Conservation (phyloP, 2,888 invertebrate genomes). For the Dinocampus coccinellae region DNA sequence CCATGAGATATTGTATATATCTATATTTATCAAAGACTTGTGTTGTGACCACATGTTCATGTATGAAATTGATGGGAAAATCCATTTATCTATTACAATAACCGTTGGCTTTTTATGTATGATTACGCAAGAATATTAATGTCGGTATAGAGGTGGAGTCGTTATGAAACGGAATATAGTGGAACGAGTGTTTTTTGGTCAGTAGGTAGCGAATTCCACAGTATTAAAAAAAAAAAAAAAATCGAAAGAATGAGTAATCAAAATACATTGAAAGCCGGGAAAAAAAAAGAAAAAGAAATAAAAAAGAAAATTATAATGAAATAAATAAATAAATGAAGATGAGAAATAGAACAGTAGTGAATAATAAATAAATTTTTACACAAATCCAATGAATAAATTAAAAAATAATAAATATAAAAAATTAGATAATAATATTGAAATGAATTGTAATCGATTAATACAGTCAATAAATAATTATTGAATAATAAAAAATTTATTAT, state of each 20-base stretch:
- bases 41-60: neutral
- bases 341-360: neutral
- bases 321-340: too few species aligned
- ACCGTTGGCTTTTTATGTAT: slow-evolving; percentile 60
- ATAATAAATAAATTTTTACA: neutral
- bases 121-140: slow-evolving; percentile 44
- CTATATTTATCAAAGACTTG: neutral
- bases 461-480: neutral
- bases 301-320: too few species aligned
- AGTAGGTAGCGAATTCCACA: slow-evolving; percentile 26
- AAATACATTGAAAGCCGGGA: neutral
- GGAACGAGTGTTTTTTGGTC: slow-evolving; percentile 21
- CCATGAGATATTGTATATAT: neutral
- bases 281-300: neutral
- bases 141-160: neutral
- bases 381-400: neutral
- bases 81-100: slow-evolving; percentile 40
- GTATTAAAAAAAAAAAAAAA: neutral
- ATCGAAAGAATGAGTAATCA: neutral
- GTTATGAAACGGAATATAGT: slow-evolving; percentile 1
- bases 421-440: neutral
- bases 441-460: neutral
- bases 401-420: neutral
- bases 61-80: slow-evolving; percentile 27
- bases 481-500: neutral